Base-by-base conservation (phyloP, 1,140 invertebrate genomes). In the Ooceraea biroi region DNA sequence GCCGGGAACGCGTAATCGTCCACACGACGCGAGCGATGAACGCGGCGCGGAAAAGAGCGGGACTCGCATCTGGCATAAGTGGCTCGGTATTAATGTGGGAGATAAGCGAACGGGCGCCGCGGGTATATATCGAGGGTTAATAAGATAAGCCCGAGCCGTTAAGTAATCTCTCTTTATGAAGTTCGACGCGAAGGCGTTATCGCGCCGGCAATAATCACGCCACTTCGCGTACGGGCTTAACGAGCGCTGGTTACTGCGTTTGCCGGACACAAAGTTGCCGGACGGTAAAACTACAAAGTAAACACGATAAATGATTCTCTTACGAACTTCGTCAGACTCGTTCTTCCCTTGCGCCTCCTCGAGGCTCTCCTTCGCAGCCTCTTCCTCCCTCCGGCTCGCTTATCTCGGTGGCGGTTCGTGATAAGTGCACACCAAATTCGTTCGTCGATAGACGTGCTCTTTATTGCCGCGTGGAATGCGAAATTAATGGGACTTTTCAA, bases 401-500 rank as follows among this genome's bases (percentile, higher is more conserved):
- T 74, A 83, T 86, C 44, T 55, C 44, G 10, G 27, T 52, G 22
- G 36, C 41, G 22, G 25, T 8, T 86, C 44, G 72, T 66, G 66
- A 69, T 63, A 80, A n/a, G 10, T 50, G 19, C 50, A 7, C 10
- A 72, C 46, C 52, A 44, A 84, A 73, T 57, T 46, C 52, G 19
- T 57, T 30, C 19, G 14, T 17, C 30, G 84, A 87, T 83, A 83
- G 44, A 66, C 46, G 55, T 50, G 22, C 22, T 77, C 63, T 82
- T 87, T 84, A 82, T 66, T 72, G 66, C 68, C 27, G 36, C 22
- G 48, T 14, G 57, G 77, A 76, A 88, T 58, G 58, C 44, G 78
- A 85, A 78, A 84, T 88, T 69, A 88, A 89, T 88, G 73, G n/a
- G 44, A 78, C 58, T 80, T 84, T 80, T 82, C 82, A 74, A 83